Conservation (phyloP, 2,888 invertebrate genomes). For the Alcis repandata region DNA sequence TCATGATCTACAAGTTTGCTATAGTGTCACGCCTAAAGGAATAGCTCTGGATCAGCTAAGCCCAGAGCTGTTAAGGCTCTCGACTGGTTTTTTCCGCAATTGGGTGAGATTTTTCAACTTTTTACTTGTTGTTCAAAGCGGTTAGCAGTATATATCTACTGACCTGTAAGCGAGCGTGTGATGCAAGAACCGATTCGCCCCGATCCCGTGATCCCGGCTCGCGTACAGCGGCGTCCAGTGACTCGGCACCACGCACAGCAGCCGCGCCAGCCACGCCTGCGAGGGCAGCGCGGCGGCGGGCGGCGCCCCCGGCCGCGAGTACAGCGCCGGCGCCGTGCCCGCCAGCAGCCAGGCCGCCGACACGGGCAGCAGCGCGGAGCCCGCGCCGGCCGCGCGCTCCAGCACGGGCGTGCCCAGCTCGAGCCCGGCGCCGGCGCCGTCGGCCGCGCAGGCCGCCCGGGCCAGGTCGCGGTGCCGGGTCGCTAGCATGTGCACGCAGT, state of each 20-base stretch:
- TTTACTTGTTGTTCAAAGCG: too few species aligned
- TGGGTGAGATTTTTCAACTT: too few species aligned
- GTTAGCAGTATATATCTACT: too few species aligned
- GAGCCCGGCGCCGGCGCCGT: conserved; percentile 80
- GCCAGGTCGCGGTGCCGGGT: conserved; percentile 87
- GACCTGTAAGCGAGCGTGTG: conserved; percentile 92
- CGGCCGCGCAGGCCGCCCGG: conserved; percentile 53
- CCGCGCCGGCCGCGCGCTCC: conserved; percentile 70
- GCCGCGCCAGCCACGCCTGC: conserved; percentile 87
- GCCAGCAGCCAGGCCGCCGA: conserved; percentile 35
- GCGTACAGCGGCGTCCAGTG: conserved; percentile 95
- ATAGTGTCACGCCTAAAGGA: too few species aligned
- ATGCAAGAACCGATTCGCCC: conserved; percentile 94
- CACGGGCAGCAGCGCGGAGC: conserved; percentile 52
- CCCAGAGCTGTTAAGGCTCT: too few species aligned
- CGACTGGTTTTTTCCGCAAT: too few species aligned
- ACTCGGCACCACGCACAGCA: conserved; percentile 89
- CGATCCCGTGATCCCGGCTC: conserved; percentile 94
- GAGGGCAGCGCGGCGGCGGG: conserved; percentile 75
- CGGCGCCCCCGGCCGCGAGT: conserved; percentile 49
- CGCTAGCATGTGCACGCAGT: conserved; percentile 81
- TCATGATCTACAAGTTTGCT: too few species aligned
- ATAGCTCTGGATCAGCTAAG: too few species aligned
- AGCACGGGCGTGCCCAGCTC: conserved; percentile 92
- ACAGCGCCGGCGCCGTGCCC: conserved; percentile 33